A percentile compares a stretch with the other conserved stretches of the same genome.
Conservation (phyloP, 1,140 invertebrate genomes). For the Lasioglossum baleicum region DNA sequence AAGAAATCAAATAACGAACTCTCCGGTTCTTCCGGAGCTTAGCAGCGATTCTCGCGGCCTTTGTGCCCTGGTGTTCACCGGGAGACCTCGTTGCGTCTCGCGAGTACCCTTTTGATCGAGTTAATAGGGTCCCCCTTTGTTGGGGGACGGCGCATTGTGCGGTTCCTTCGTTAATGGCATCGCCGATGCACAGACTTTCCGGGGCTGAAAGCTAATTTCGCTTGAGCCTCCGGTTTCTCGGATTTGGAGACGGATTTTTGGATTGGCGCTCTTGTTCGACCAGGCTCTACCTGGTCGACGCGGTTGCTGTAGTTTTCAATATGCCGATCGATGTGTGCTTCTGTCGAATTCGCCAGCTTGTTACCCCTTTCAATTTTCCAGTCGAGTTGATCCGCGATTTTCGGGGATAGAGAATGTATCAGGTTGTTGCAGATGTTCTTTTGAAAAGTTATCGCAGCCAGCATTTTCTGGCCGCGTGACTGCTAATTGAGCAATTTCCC, state of each 20-base stretch:
- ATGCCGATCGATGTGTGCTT: too few relatives aligned
- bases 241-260: neutral
- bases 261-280: too few relatives aligned
- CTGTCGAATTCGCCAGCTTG: too few relatives aligned
- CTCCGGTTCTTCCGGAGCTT: neutral
- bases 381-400: too few relatives aligned
- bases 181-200: neutral
- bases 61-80: neutral
- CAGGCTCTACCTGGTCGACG: neutral
- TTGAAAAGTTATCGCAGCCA: too few relatives aligned
- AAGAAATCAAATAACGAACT: too few relatives aligned
- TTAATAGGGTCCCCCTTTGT: neutral
- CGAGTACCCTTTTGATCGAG: constrained; percentile 1
- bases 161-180: neutral
- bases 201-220: neutral
- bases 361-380: too few relatives aligned
- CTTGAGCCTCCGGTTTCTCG: neutral
- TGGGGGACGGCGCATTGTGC: neutral
- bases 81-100: neutral
- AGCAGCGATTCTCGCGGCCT: neutral
- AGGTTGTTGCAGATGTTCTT: too few relatives aligned
- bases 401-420: too few relatives aligned
- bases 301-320: too few relatives aligned
- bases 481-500: neutral
- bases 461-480: neutral